These are phyloP conservation scores for Oenanthe oenanthe DNA, from an alignment of 2,113 vertebrate genomes.

Conservation along the genomic window DNA sequence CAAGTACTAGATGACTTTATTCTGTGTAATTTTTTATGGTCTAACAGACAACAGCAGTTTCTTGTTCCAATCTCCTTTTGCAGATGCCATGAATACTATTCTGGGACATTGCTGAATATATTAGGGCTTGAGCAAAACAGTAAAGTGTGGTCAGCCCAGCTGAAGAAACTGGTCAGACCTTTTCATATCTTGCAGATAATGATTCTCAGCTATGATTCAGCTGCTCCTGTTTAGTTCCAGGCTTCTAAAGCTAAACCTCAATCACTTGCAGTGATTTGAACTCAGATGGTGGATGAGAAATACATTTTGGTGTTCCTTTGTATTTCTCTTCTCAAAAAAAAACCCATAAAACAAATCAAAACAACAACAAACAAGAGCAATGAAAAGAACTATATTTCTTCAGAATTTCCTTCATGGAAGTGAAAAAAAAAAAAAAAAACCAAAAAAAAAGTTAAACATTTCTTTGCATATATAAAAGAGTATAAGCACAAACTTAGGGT, in stretches of 20 bases:
- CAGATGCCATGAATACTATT: background rate
- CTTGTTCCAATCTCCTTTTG: background rate
- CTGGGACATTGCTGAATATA: background rate
- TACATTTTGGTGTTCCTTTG: fast-evolving
- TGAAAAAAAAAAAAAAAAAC: background rate
- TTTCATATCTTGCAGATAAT: background rate
- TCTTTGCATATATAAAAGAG: background rate
- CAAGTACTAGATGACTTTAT: background rate
- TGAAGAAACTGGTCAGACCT: background rate
- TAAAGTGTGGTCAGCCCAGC: background rate
- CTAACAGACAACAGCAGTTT: background rate
- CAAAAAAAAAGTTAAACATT: background rate
- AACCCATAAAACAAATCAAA: background rate
- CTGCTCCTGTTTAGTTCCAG: background rate
- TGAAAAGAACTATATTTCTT: background rate
- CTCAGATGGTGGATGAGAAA: background rate
- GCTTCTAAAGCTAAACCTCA: background rate
- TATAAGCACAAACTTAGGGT: background rate
- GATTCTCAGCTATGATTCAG: background rate
- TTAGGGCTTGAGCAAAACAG: background rate
- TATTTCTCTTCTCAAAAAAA: background rate
- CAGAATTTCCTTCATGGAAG: background rate
- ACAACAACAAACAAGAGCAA: background rate
- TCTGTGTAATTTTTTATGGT: background rate
- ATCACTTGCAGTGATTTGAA: background rate